Evolutionary conservation across 2,888 invertebrate genomes (phyloP).

Genomic region (Oxytorus armatus): DNA sequence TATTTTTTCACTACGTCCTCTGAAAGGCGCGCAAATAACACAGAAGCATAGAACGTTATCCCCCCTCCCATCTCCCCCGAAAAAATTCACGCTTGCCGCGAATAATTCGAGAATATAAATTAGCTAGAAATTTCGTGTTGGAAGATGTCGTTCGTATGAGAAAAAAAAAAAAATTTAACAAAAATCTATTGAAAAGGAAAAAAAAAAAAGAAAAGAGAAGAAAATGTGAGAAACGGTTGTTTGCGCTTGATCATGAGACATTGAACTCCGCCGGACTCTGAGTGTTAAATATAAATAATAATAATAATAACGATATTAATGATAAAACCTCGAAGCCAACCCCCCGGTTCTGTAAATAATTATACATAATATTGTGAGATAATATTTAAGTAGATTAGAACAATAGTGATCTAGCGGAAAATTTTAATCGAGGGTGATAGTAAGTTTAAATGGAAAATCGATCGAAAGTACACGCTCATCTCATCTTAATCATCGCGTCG

Average conservation of each 20-base stretch:
- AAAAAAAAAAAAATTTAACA: neutral
- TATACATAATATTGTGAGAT: conserved; percentile 63
- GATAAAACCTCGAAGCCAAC: too few relatives aligned
- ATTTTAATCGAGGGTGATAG: conserved; percentile 49
- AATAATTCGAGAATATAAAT: conserved; percentile 40
- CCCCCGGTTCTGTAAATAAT: conserved; percentile 63
- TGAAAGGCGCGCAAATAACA: conserved; percentile 31
- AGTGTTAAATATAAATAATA: conserved; percentile 5
- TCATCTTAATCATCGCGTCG: conserved; percentile 37
- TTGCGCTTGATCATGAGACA: conserved; percentile 50
- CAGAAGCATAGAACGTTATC: conserved; percentile 44
- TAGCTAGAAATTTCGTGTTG: conserved; percentile 37
- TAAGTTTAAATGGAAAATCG: conserved; percentile 40
- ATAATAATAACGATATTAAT: conserved; percentile 11
- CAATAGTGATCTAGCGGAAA: conserved; percentile 44
- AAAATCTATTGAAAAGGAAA: too few relatives aligned
- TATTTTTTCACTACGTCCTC: conserved; percentile 69
- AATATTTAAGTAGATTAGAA: conserved; percentile 64
- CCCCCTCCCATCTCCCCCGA: conserved; percentile 64
- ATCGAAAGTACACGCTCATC: conserved; percentile 36
- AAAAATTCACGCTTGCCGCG: too few relatives aligned
- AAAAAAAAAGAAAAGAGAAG: neutral
- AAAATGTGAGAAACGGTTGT: conserved; percentile 34
- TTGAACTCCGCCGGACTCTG: conserved; percentile 30
- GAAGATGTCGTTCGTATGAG: conserved; percentile 35